Percentiles rank a stretch among this genome's conserved stretches.
Evolutionary conservation across 2,113 vertebrate genomes (phyloP).

Genomic region (Falco punctatus): DNA sequence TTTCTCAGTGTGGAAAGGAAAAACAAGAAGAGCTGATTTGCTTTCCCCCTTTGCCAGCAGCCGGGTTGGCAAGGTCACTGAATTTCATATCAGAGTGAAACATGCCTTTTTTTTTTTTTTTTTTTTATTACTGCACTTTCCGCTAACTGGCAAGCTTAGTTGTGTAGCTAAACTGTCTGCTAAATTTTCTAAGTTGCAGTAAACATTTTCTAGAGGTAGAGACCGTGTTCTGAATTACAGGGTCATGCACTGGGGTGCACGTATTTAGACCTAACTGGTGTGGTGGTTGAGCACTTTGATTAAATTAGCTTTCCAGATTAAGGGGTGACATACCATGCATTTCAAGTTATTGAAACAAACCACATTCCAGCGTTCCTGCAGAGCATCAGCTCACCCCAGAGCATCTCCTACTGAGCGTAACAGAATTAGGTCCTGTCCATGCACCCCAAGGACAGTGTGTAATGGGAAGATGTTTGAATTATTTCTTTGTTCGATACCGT

Average conservation of each 20-base stretch:
- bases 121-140: neutral
- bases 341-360: neutral
- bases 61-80: neutral
- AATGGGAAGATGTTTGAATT: neutral
- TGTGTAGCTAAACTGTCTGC: neutral
- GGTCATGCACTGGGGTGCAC: neutral
- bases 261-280: neutral
- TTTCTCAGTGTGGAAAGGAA: neutral
- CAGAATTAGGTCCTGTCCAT: accelerated
- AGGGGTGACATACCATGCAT: neutral
- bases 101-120: neutral
- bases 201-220: neutral
- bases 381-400: neutral
- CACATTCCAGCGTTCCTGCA: neutral
- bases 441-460: accelerated
- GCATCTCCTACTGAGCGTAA: neutral
- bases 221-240: neutral
- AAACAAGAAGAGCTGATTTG: neutral
- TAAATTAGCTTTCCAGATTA: neutral
- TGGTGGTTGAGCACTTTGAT: neutral
- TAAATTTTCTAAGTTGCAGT: neutral
- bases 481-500: neutral
- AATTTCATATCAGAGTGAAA: neutral
- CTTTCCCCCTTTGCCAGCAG: neutral
- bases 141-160: neutral